Evolutionary conservation across 2,888 invertebrate genomes (phyloP).

Genomic region (Thelaira solivaga): DNA sequence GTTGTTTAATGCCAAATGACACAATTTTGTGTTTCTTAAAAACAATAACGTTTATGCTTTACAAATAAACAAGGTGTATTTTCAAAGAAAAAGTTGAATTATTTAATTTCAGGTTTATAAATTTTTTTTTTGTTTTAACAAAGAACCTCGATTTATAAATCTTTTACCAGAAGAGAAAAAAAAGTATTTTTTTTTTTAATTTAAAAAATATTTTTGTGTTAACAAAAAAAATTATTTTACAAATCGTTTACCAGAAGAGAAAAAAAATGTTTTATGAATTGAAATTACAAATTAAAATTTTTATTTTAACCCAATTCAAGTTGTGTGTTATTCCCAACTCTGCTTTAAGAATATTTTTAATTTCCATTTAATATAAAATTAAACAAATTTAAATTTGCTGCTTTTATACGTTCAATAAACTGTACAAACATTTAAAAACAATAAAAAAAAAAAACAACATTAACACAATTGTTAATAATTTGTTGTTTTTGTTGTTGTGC

Average conservation of each 20-base stretch:
- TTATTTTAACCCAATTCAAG: background rate
- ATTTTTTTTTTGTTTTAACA: too few species aligned
- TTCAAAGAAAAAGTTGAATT: too few species aligned
- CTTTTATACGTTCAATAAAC: slow-evolving; percentile 6
- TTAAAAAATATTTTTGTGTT: too few species aligned
- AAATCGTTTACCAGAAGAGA: too few species aligned
- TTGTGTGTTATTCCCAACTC: background rate
- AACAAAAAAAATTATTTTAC: too few species aligned
- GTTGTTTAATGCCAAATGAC: slow-evolving; percentile 35
- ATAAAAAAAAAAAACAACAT: slow-evolving; percentile 39
- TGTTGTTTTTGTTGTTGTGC: background rate
- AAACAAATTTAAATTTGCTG: background rate
- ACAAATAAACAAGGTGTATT: background rate
- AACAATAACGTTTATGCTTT: background rate
- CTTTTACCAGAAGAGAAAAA: too few species aligned
- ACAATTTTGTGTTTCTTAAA: slow-evolving; percentile 30
- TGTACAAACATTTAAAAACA: slow-evolving; percentile 27
- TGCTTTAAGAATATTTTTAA: background rate
- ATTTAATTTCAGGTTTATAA: too few species aligned
- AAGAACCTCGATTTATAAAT: too few species aligned
- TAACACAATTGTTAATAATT: slow-evolving; percentile 28
- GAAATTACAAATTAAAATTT: background rate
- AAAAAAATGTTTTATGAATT: too few species aligned
- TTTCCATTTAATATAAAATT: background rate
- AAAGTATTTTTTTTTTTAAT: too few species aligned